These are phyloP conservation scores for Drosophila repleta DNA, from an alignment of 1,140 invertebrate genomes.

Conservation along the genomic window DNA sequence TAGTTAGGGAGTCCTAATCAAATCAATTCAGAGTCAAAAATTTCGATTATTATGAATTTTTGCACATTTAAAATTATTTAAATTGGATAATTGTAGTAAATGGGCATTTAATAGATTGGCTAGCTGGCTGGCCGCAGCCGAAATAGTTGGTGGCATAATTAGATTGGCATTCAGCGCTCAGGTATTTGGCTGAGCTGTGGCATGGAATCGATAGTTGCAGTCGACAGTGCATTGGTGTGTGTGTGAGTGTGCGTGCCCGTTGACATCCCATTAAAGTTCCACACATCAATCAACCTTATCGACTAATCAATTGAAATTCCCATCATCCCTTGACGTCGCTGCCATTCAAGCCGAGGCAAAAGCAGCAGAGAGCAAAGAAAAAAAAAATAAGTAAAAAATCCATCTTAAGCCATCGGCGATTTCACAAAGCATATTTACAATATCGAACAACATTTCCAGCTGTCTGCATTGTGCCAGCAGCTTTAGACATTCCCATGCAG, in stretches of 20 bases:
- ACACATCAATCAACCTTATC: conserved; percentile 64
- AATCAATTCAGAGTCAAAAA: too few relatives aligned
- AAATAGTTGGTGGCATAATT: not conserved
- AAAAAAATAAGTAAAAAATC: conserved; percentile 7
- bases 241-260: not conserved
- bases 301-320: conserved; percentile 64
- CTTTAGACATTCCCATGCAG: conserved; percentile 64
- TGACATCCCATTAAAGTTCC: conserved; percentile 9
- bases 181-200: too few relatives aligned
- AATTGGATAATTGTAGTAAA: too few relatives aligned
- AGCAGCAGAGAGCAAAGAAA: not conserved
- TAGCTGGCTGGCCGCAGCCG: too few relatives aligned
- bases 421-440: conserved; percentile 47
- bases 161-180: not conserved
- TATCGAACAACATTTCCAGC: conserved; percentile 69
- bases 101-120: too few relatives aligned
- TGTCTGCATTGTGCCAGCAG: conserved; percentile 59
- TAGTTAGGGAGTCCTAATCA: too few relatives aligned
- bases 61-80: too few relatives aligned
- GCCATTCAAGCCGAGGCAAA: not conserved
- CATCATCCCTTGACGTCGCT: conserved; percentile 10
- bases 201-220: not conserved
- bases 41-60: too few relatives aligned
- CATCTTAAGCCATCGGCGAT: conserved; percentile 48
- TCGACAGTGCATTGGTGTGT: conserved; percentile 2